Evolutionary conservation across 2,797 vertebrate species (phyloP), one percentile per base, ranked within the genome.

Genomic region (Pachyuromys duprasi): DNA sequence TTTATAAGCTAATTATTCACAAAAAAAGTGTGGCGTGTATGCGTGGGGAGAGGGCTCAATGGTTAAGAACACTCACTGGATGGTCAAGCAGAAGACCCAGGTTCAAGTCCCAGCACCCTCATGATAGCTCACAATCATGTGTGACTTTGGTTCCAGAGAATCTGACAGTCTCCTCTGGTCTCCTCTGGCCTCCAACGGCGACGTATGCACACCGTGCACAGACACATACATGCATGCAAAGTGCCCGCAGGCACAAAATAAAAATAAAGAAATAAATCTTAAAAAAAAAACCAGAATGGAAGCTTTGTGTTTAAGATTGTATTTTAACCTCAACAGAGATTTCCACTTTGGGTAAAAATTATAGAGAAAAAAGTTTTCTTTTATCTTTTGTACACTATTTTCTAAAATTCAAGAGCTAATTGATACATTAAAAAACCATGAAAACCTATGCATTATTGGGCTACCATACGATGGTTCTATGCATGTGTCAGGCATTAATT

Each of bases 311-410:
- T 67, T 80, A 36, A 33, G 84, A 93, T 87, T 17, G 33, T 62
- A 87, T 31, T 84, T 92, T 95, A 79, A 87, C 53, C 95, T 97
- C 70, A 89, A 28, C n/a, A 87, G 74, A 60, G 74, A 82, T 86
- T 80, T 18, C 28, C 11, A 78, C 7, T 69, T 76, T 45, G 94
- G 89, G 83, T 79, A n/a, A 13, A 92, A 95, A 89, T 87, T 81
- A 53, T 65, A 88, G 28, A 36, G 33, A 65, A 49, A 49, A 14
- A 57, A 42, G 53, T 93, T 39, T 89, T 55, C 9, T 81, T 90
- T 78, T 57, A 26, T 9, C 33, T 79, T 70, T 67, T 70, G 7
- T 53, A 62, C 39, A 55, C 11, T 53, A 17, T 49, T 36, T 84
- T 49, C 57, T 39, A 78, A 70, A 84, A 69, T 49, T 62, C 26